A percentile compares a stretch with the other conserved stretches of the same genome.
phyloP scores from a whole-genome alignment of 2,797 vertebrate species.

The Pangasius djambal region DNA sequence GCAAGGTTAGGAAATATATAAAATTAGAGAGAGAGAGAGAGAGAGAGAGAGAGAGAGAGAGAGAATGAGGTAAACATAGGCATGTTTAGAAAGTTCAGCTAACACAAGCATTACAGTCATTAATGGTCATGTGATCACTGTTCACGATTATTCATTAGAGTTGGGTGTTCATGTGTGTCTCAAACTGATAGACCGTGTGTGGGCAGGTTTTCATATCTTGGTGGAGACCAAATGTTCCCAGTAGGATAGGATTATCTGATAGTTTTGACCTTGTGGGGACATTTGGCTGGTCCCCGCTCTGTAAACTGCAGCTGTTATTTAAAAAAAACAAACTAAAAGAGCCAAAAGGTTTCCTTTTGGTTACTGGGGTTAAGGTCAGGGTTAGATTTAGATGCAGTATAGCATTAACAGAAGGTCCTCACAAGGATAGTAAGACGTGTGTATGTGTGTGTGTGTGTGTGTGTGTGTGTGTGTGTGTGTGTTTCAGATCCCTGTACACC shows the following conservation, averaged over 20 bases:
- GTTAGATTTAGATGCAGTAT: not conserved
- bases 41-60: not conserved
- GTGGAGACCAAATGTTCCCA: not conserved
- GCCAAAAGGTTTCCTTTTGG: not conserved
- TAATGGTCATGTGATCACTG: not conserved
- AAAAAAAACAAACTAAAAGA: not conserved
- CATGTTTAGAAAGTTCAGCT: not conserved
- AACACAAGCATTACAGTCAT: too few species aligned
- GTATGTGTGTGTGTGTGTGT: conserved; percentile 51
- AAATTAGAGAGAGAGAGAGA: not conserved
- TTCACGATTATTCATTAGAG: not conserved
- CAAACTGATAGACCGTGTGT: not conserved
- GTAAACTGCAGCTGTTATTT: not conserved
- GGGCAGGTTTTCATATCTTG: not conserved
- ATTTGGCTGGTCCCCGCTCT: not conserved
- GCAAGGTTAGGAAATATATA: not conserved
- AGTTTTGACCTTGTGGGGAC: not conserved
- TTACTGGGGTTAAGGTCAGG: not conserved
- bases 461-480: conserved; percentile 48
- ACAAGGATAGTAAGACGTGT: not conserved
- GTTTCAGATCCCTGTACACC: conserved; percentile 84
- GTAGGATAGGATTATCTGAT: not conserved
- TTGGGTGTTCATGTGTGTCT: not conserved
- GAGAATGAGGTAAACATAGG: not conserved
- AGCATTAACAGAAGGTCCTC: not conserved